A percentile compares a stretch with the other conserved stretches of the same genome.
Evolutionary conservation across 1,140 invertebrate species (phyloP).

Genomic region (Microvelia longipes): DNA sequence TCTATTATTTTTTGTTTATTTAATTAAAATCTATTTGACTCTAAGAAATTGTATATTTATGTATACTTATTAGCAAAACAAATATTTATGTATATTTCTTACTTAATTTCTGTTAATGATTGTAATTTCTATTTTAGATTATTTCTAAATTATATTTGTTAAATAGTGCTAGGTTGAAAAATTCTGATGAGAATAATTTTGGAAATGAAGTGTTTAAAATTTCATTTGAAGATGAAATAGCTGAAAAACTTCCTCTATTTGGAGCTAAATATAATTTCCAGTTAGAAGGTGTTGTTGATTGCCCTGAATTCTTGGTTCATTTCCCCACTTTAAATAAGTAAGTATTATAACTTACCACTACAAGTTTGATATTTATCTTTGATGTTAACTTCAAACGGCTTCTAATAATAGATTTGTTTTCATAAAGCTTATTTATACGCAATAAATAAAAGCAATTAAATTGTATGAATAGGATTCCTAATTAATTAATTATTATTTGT

Average conservation of each 20-base stretch:
- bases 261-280: constrained; percentile 94
- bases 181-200: constrained; percentile 45
- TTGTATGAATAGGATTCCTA: no score
- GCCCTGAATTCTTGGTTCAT: constrained; percentile 95
- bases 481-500: no score
- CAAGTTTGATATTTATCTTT: neutral
- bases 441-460: no score
- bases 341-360: neutral
- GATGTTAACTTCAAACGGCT: no score
- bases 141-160: no score
- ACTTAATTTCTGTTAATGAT: constrained; percentile 8
- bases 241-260: constrained; percentile 66
- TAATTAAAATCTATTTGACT: no score
- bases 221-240: constrained; percentile 54
- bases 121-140: constrained; percentile 8
- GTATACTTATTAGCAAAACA: no score
- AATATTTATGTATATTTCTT: no score
- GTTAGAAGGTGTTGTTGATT: constrained; percentile 89
- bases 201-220: constrained; percentile 79
- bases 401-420: no score
- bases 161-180: constrained; percentile 43
- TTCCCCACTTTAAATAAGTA: constrained; percentile 60
- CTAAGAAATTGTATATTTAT: no score
- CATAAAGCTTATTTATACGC: no score
- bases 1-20: no score